Percentiles rank a stretch among this genome's conserved stretches.
Conservation (phyloP, 2,888 invertebrate genomes). For the Acholoe squamosa region DNA sequence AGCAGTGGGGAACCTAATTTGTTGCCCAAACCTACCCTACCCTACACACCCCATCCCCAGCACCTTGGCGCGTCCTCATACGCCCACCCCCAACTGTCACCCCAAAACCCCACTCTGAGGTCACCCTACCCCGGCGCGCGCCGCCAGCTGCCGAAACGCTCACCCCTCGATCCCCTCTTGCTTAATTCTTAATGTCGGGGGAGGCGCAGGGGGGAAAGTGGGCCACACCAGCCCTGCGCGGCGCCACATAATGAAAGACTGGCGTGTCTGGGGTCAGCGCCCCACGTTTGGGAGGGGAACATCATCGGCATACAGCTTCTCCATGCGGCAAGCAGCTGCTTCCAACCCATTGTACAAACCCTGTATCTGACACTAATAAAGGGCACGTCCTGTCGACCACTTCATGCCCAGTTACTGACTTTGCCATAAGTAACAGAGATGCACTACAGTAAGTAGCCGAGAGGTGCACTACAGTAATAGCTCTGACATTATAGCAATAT, state of each 20-base stretch:
- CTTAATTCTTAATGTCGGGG: neutral
- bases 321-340: neutral
- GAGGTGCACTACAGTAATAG: too few relatives aligned
- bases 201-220: neutral
- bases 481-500: too few relatives aligned
- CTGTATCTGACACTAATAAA: neutral
- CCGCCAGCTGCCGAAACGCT: neutral
- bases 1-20: neutral
- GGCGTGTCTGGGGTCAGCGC: neutral
- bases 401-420: too few relatives aligned
- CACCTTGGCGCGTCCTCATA: neutral
- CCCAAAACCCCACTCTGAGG: constrained; percentile 30
- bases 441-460: too few relatives aligned
- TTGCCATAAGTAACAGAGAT: too few relatives aligned
- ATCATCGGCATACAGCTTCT: neutral
- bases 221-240: constrained; percentile 25
- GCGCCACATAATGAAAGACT: constrained; percentile 1
- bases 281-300: neutral
- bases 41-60: constrained; percentile 1
- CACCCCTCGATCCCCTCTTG: neutral
- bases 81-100: constrained; percentile 9
- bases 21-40: constrained; percentile 15
- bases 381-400: too few relatives aligned
- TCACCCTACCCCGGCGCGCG: constrained; percentile 12
- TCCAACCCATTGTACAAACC: neutral